These are phyloP conservation scores for Stegastes partitus DNA, from an alignment of 2,113 vertebrate genomes.

Conservation along the genomic window DNA sequence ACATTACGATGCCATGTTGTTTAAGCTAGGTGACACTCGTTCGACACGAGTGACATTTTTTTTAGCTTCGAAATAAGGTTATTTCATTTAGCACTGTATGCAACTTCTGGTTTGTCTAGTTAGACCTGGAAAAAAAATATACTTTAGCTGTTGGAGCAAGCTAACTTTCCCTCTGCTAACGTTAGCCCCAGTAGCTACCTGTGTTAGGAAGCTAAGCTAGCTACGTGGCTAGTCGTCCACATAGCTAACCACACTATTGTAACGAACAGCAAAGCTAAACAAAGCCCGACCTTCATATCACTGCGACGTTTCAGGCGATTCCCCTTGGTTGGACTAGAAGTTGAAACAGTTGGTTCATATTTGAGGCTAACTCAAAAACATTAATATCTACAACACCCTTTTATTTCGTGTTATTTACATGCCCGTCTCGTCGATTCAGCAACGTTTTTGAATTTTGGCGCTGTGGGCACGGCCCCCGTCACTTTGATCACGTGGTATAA, in stretches of 20 bases:
- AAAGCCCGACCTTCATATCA: constrained; percentile 83
- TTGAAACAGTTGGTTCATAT: not conserved
- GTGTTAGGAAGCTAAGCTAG: constrained; percentile 23
- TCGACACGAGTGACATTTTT: not conserved
- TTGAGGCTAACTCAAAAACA: not conserved
- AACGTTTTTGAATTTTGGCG: constrained; percentile 96
- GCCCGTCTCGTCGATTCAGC: not conserved
- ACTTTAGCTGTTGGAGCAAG: not conserved
- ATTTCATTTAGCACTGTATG: no score
- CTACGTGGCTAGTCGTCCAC: constrained; percentile 8
- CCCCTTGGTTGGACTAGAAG: not conserved
- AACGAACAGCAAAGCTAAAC: not conserved
- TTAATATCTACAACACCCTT: not conserved
- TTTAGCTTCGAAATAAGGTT: no score
- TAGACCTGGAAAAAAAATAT: not conserved
- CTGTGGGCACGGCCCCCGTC: constrained; percentile 70
- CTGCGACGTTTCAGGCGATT: constrained; percentile 25
- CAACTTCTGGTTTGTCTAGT: no score
- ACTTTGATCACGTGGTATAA: constrained; percentile 70
- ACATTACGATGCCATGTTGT: no score
- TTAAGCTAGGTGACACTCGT: not conserved
- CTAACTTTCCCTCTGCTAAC: not conserved
- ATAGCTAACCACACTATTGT: not conserved
- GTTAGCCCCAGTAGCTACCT: not conserved
- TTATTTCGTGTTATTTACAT: constrained; percentile 45